Evolutionary conservation across 2,113 vertebrate genomes (phyloP).

Genomic region (Neoarius graeffei): DNA sequence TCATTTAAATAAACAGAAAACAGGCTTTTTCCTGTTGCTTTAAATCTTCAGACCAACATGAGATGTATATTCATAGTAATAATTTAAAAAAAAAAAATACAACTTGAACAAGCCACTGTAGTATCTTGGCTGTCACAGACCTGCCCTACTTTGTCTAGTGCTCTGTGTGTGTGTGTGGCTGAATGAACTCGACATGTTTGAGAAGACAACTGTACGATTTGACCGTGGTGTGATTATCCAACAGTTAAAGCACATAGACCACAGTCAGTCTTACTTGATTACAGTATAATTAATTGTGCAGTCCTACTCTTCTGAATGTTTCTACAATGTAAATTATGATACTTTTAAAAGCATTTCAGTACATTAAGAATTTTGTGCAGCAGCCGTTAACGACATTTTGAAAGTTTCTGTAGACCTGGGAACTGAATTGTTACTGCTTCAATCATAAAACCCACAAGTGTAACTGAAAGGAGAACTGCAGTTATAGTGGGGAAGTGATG

Average conservation of each 20-base stretch:
- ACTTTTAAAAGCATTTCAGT: neutral
- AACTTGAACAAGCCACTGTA: neutral
- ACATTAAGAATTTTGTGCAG: neutral
- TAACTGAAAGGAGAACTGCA: neutral
- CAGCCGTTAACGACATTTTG: neutral
- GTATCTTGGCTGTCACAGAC: neutral
- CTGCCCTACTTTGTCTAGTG: neutral
- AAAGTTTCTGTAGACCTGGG: constrained; percentile 13
- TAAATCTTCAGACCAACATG: too few species aligned
- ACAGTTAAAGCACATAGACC: neutral
- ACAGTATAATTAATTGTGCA: neutral
- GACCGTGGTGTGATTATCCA: neutral
- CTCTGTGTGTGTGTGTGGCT: neutral
- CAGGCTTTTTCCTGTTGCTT: neutral
- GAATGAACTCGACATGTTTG: neutral
- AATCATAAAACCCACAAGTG: constrained; percentile 11
- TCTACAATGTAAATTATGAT: neutral
- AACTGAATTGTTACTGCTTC: neutral
- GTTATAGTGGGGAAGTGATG: neutral
- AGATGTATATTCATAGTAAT: neutral
- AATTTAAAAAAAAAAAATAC: too few species aligned
- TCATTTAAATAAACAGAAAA: neutral
- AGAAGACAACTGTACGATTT: neutral
- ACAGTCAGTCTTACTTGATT: neutral
- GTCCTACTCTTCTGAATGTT: neutral